phyloP scores from a whole-genome alignment of 2,113 vertebrate genomes.

The Thunnus maccoyii region DNA sequence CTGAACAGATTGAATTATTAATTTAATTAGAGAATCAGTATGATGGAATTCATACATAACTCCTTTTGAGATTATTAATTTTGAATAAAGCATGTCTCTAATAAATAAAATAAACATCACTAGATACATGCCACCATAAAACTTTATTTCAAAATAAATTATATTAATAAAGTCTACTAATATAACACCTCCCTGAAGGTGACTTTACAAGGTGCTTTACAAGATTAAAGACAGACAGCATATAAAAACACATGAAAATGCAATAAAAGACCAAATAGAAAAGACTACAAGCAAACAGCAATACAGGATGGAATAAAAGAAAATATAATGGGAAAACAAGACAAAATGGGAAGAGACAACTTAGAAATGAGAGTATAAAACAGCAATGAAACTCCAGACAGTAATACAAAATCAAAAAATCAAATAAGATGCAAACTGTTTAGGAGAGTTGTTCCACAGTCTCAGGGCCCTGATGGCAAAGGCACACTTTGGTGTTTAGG shows the following conservation, averaged over 20 bases:
- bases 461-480: background rate
- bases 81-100: background rate
- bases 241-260: conserved; percentile 36
- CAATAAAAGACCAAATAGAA: conserved; percentile 6
- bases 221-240: conserved; percentile 31
- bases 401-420: conserved; percentile 5
- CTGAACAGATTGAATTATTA: no score
- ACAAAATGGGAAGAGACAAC: conserved; percentile 16
- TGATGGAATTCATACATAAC: background rate
- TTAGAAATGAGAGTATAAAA: conserved; percentile 9
- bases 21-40: no score
- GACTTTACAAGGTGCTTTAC: conserved; percentile 40
- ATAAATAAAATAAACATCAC: conserved; percentile 12
- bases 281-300: background rate
- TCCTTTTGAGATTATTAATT: background rate
- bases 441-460: conserved; percentile 3
- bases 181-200: conserved; percentile 17
- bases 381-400: background rate
- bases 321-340: background rate
- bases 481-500: background rate
- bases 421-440: conserved; percentile 18
- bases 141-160: conserved; percentile 27
- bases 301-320: background rate
- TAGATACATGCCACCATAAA: conserved; percentile 9
- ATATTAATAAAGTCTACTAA: conserved; percentile 4